phyloP scores from a whole-genome alignment of 2,888 invertebrate genomes.

The Matsumyia berberina region DNA sequence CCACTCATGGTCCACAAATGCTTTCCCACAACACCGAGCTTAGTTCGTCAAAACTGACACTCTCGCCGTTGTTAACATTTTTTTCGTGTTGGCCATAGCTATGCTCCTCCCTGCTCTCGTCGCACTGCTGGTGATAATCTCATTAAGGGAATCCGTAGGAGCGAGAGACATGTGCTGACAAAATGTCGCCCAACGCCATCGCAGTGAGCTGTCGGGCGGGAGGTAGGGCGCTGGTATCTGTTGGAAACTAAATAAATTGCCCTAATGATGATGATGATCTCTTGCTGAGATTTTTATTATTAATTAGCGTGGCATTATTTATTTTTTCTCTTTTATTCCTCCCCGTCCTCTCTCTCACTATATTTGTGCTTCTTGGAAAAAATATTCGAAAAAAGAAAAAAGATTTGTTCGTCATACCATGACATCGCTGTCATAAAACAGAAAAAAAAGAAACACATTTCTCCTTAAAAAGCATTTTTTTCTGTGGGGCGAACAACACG shows the following conservation, averaged over 20 bases:
- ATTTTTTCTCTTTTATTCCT: constrained; percentile 2
- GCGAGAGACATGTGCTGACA: constrained; percentile 59
- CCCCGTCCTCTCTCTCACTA: constrained; percentile 3
- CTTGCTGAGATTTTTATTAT: constrained; percentile 76
- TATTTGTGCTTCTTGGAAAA: not conserved
- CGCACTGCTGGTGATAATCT: constrained; percentile 60
- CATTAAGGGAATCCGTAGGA: constrained; percentile 51
- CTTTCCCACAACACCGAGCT: constrained; percentile 21
- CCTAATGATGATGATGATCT: constrained; percentile 75
- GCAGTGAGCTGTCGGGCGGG: constrained; percentile 13
- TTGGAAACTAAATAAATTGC: constrained; percentile 71
- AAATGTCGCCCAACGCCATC: constrained; percentile 62
- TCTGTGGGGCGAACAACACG: constrained; percentile 21
- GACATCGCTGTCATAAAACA: constrained; percentile 28
- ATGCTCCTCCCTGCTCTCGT: constrained; percentile 20
- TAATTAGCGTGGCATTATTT: constrained; percentile 66
- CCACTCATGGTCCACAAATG: no score
- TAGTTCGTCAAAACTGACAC: not conserved
- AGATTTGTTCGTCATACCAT: constrained; percentile 11
- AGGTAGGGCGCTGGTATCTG: constrained; percentile 34
- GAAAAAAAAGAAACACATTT: constrained; percentile 5
- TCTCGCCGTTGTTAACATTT: constrained; percentile 5
- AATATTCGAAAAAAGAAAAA: constrained; percentile 11
- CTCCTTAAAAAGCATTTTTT: constrained; percentile 22
- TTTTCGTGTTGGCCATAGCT: not conserved